Conservation (phyloP, 1,140 invertebrate genomes). For the Drosophila mojavensis region DNA sequence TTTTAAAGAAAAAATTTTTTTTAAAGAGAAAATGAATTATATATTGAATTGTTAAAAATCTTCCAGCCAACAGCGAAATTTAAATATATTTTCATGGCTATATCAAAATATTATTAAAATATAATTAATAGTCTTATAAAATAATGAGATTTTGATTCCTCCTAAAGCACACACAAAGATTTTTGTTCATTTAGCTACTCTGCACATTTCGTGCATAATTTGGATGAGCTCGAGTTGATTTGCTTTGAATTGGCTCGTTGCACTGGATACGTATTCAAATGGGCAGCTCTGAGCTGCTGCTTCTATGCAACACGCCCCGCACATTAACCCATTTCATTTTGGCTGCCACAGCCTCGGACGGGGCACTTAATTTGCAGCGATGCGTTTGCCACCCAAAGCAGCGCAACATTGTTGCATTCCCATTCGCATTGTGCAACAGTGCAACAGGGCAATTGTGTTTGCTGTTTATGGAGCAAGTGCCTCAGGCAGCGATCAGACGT, state of each 20-base stretch:
- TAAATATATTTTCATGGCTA: no score
- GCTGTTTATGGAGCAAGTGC: slow-evolving; percentile 13
- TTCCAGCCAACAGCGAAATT: no score
- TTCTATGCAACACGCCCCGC: slow-evolving; percentile 48
- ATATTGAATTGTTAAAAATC: no score
- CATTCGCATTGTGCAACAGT: neutral
- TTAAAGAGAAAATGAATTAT: no score
- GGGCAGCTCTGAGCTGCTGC: neutral
- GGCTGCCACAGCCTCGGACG: slow-evolving; percentile 52
- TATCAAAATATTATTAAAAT: no score
- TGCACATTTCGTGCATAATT: neutral
- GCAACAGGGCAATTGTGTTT: slow-evolving; percentile 19
- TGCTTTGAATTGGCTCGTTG: neutral
- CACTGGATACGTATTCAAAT: slow-evolving; percentile 19
- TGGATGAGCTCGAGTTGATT: neutral
- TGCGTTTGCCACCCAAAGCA: slow-evolving; percentile 47
- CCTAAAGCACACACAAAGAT: no score
- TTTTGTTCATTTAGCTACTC: neutral
- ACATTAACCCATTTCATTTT: slow-evolving; percentile 69
- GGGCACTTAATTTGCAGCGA: slow-evolving; percentile 68
- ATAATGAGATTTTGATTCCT: neutral
- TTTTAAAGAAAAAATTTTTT: no score
- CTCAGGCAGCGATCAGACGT: neutral
- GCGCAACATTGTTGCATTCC: slow-evolving; percentile 49
- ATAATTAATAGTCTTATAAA: no score